Percentiles rank a stretch among this genome's conserved stretches.
These are phyloP conservation scores for Istiophorus platypterus DNA, from an alignment of 2,113 vertebrate genomes.

Conservation along the genomic window DNA sequence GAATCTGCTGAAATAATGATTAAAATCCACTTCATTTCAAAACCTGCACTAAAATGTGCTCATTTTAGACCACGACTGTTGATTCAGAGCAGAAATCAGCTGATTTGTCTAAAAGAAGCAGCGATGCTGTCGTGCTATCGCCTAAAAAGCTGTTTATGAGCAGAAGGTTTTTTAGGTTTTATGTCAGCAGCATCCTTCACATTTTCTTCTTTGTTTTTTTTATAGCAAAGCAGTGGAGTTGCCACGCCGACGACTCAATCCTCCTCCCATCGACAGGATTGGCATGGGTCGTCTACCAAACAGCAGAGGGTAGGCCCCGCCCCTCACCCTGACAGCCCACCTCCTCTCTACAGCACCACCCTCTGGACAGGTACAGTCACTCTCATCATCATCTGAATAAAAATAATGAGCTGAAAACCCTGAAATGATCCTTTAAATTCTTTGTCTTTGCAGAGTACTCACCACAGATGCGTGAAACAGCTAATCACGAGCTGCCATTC, in stretches of 20 bases:
- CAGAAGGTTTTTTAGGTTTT: background rate
- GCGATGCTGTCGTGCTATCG: too few relatives aligned
- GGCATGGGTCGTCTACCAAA: constrained; percentile 86
- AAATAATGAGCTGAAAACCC: background rate
- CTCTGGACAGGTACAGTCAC: constrained; percentile 61
- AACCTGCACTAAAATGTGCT: too few relatives aligned
- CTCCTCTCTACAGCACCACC: constrained; percentile 10
- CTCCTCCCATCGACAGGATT: constrained; percentile 91
- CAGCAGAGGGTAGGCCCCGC: constrained; percentile 84
- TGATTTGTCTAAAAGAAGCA: too few relatives aligned
- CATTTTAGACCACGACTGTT: too few relatives aligned
- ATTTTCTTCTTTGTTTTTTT: background rate
- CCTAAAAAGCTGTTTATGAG: too few relatives aligned
- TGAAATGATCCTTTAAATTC: background rate
- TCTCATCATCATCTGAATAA: background rate
- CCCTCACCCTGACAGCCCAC: background rate
- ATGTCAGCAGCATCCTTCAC: background rate
- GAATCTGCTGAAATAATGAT: too few relatives aligned
- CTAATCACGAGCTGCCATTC: constrained; percentile 38
- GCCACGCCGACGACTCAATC: constrained; percentile 85
- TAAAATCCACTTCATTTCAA: too few relatives aligned
- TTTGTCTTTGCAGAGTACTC: constrained; percentile 42
- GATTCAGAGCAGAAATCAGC: too few relatives aligned
- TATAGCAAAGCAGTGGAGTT: constrained; percentile 86
- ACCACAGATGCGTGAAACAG: constrained; percentile 47